These are phyloP conservation scores for Orthosia cruda DNA, from an alignment of 2,888 invertebrate genomes.

Conservation along the genomic window DNA sequence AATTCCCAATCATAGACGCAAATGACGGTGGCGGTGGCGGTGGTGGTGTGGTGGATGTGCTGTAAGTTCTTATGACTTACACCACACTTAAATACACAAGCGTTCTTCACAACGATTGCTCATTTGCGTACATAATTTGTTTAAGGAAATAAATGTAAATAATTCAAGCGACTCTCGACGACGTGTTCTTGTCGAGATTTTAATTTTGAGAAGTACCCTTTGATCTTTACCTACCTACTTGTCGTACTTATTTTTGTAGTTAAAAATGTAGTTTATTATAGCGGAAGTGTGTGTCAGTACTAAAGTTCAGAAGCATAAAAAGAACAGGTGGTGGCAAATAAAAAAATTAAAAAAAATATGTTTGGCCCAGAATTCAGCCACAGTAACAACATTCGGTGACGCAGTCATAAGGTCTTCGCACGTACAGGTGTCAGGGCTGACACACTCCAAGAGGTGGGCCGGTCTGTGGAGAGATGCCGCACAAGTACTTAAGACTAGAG, in stretches of 20 bases:
- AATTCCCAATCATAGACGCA: too few relatives aligned
- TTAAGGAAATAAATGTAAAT: constrained; percentile 75
- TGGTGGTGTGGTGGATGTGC: too few relatives aligned
- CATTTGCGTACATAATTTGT: constrained; percentile 78
- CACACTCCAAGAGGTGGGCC: too few relatives aligned
- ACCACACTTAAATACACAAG: constrained; percentile 59
- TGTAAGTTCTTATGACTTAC: constrained; percentile 56
- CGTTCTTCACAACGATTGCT: constrained; percentile 76
- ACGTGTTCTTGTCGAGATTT: constrained; percentile 56
- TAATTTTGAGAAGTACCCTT: constrained; percentile 56
- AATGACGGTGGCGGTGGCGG: too few relatives aligned
- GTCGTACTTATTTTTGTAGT: neutral
- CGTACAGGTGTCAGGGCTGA: too few relatives aligned
- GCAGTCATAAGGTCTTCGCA: too few relatives aligned
- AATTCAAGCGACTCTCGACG: constrained; percentile 58
- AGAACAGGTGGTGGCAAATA: too few relatives aligned
- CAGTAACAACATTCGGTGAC: too few relatives aligned
- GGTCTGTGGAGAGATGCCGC: too few relatives aligned
- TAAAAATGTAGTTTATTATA: constrained; percentile 7
- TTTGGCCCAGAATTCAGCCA: too few relatives aligned
- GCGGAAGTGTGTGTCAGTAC: neutral
- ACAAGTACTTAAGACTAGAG: too few relatives aligned
- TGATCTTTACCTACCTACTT: constrained; percentile 31
- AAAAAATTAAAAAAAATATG: too few relatives aligned
- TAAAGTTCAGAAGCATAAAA: neutral